Evolutionary conservation across 2,113 vertebrate species (phyloP), one percentile per base, ranked within the genome.

Genomic region (Ifrita kowaldi): DNA sequence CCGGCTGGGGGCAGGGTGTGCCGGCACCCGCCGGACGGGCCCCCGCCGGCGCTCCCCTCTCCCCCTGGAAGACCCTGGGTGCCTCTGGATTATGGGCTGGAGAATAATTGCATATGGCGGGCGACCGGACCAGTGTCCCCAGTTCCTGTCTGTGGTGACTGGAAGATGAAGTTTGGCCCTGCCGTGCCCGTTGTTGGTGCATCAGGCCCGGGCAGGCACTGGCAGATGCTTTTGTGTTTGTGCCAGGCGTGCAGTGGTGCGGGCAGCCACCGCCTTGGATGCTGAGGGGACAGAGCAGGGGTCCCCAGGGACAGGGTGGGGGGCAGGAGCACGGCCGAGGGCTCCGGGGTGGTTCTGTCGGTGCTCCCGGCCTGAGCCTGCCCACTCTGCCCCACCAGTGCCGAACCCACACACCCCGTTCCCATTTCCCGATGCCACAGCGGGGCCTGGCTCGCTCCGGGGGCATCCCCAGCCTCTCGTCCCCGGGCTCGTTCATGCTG

Each of bases 1-100:
- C 87, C 11, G 86, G 86, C 81, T 71, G 96, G 96, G 95, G 96
- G 93, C 75, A 37, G 96, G 95, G 95, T 76, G 92, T 13, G 13
- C 82, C 33, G 2, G 62, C 74, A 62, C 92, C 87, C 59, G 2
- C 26, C 3, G 11, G 16, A 42, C 4, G 6, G 60, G 56, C 11
- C 33, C 50, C 50, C 16, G 1, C 3, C 2, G 22, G 5, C 3
- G 2, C 53, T 69, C 16, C 7, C 2, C 0, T 3, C 33, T 26
- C 9, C 2, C 50, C 24, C 39, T 1, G 26, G 11, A 20, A 26
- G 60, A 26, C 52, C 65, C 42, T 1, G 28, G 35, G 3, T 35
- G 74, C 56, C 52, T 8, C 65, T 10, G 91, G 30, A 5, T 37
- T 49, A 63, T 2, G 75, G 42, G 42, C 30, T 26, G 17, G 46